These are phyloP conservation scores for Caenorhabditis remanei DNA, from an alignment of 1,140 invertebrate species.

Conservation along the genomic window DNA sequence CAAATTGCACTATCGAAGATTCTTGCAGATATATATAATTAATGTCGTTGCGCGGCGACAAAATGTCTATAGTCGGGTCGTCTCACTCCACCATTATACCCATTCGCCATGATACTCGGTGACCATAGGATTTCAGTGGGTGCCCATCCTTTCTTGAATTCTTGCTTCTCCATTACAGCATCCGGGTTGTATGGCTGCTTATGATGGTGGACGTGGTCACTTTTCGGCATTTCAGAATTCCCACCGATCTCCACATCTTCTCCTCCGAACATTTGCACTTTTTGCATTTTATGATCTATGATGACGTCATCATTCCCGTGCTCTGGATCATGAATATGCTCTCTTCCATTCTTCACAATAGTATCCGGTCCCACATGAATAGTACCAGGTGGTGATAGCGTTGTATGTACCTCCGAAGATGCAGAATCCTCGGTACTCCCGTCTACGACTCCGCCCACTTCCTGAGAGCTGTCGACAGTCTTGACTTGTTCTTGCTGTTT, in stretches of 20 bases:
- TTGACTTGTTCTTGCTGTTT: not conserved
- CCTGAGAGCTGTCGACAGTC: not conserved
- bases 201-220: not conserved
- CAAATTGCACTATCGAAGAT: no score
- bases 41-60: not conserved
- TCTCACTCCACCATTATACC: conserved; percentile 26
- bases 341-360: not conserved
- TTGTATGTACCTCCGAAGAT: not conserved
- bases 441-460: not conserved
- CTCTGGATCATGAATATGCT: conserved; percentile 35
- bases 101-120: conserved; percentile 1
- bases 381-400: not conserved
- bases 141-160: conserved; percentile 8
- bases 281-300: not conserved
- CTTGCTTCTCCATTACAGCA: not conserved
- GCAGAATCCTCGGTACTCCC: not conserved
- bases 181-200: not conserved
- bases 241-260: conserved; percentile 15
- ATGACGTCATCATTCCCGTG: conserved; percentile 8
- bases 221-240: not conserved
- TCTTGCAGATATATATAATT: no score
- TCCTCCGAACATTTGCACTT: not conserved
- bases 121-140: conserved; percentile 25
- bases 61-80: not conserved
- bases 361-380: not conserved